Percentiles rank a stretch among this genome's conserved stretches.
Evolutionary conservation across 2,888 invertebrate species (phyloP).

Genomic region (Conistra vaccinii): DNA sequence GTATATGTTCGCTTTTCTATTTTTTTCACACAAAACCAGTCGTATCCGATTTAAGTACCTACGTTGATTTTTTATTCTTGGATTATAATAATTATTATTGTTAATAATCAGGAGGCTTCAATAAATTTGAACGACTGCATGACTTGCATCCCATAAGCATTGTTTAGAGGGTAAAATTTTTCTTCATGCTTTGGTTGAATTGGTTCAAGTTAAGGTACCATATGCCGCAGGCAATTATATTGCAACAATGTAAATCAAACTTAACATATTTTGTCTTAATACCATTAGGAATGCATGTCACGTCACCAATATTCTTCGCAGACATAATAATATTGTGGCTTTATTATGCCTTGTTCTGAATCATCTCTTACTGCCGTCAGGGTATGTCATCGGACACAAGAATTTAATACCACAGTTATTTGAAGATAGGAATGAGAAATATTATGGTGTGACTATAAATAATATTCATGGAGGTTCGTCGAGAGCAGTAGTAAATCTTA

Average conservation of each 20-base stretch:
- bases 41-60: not conserved
- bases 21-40: not conserved
- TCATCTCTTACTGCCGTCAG: not conserved
- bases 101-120: not conserved
- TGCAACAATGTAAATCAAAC: no score
- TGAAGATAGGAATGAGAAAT: conserved; percentile 13
- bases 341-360: conserved; percentile 21
- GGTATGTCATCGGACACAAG: conserved; percentile 7
- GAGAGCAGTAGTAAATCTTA: not conserved
- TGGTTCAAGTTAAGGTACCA: not conserved
- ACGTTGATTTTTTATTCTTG: not conserved
- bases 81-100: not conserved
- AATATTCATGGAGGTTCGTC: conserved; percentile 15
- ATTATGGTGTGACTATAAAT: conserved; percentile 10
- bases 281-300: conserved; percentile 26
- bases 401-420: conserved; percentile 47
- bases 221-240: not conserved
- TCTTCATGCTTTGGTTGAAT: not conserved
- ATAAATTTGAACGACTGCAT: no score
- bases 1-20: not conserved
- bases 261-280: not conserved
- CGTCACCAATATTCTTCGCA: conserved; percentile 20
- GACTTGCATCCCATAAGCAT: no score
- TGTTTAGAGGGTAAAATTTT: not conserved
- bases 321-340: conserved; percentile 16